These are phyloP conservation scores for Drosophila recens DNA, from an alignment of 2,888 invertebrate genomes.

Conservation along the genomic window DNA sequence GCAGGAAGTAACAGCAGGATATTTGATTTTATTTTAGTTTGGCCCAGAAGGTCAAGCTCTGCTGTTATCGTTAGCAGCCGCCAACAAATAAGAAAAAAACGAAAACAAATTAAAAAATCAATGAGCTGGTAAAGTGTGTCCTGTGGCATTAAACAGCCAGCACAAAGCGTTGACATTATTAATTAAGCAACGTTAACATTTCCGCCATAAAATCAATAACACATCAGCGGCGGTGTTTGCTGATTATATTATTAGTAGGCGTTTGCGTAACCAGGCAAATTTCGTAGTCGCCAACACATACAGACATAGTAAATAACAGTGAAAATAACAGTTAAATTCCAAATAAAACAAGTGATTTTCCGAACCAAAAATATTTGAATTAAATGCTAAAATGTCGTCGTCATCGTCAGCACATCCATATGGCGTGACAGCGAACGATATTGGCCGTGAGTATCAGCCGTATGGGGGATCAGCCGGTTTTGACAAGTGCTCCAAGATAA, in stretches of 20 bases:
- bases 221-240: slow-evolving; percentile 13
- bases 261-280: slow-evolving; percentile 63
- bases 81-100: background rate
- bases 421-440: slow-evolving; percentile 52
- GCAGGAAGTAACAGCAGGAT: slow-evolving; percentile 27
- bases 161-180: slow-evolving; percentile 24
- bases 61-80: slow-evolving; percentile 29
- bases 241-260: slow-evolving; percentile 54
- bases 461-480: slow-evolving; percentile 47
- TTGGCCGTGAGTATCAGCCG: slow-evolving; percentile 45
- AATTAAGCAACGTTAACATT: slow-evolving; percentile 40
- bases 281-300: slow-evolving; percentile 10
- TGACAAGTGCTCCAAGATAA: slow-evolving; percentile 2
- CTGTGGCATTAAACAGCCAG: slow-evolving; percentile 13
- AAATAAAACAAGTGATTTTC: slow-evolving; percentile 26
- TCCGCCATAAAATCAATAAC: slow-evolving; percentile 63
- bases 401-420: slow-evolving; percentile 55
- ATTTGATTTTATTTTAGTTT: slow-evolving; percentile 27
- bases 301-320: background rate
- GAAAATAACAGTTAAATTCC: slow-evolving; percentile 19
- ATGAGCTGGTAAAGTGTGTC: slow-evolving; percentile 42
- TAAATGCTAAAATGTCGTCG: slow-evolving; percentile 61
- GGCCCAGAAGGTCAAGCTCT: slow-evolving; percentile 57
- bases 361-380: slow-evolving; percentile 18
- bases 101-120: slow-evolving; percentile 54